A percentile compares a stretch with the other conserved stretches of the same genome.
Evolutionary conservation across 2,797 vertebrate genomes (phyloP).

Genomic region (Sebastes taczanowskii): DNA sequence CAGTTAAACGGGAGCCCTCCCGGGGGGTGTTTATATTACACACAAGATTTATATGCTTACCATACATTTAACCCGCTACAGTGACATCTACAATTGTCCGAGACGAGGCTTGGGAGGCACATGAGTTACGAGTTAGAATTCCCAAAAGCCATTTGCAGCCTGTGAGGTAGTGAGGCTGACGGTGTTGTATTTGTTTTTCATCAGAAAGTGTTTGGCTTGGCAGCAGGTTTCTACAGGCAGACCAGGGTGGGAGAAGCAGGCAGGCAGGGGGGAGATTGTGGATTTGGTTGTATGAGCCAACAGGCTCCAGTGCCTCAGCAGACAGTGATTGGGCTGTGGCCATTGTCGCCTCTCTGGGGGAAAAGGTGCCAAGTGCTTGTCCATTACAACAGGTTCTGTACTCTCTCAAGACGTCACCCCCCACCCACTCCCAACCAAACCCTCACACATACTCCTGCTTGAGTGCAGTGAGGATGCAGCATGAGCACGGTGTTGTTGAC

Average conservation of each 20-base stretch:
- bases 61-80: slow-evolving; percentile 25
- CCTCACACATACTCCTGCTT: slow-evolving; percentile 16
- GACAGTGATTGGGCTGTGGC: slow-evolving; percentile 52
- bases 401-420: slow-evolving; percentile 38
- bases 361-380: slow-evolving; percentile 69
- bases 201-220: slow-evolving; percentile 70
- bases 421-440: not conserved
- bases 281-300: slow-evolving; percentile 33
- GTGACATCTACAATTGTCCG: slow-evolving; percentile 38
- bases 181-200: slow-evolving; percentile 65
- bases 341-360: slow-evolving; percentile 38
- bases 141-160: slow-evolving; percentile 33
- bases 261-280: slow-evolving; percentile 12
- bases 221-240: slow-evolving; percentile 21
- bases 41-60: slow-evolving; percentile 15
- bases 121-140: slow-evolving; percentile 48
- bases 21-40: slow-evolving; percentile 26
- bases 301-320: slow-evolving; percentile 31
- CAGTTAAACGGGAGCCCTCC: slow-evolving; percentile 47
- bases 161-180: slow-evolving; percentile 43
- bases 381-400: slow-evolving; percentile 60
- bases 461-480: slow-evolving; percentile 47
- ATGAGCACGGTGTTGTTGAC: slow-evolving; percentile 56
- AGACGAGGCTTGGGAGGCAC: slow-evolving; percentile 14
- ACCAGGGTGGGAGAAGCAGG: slow-evolving; percentile 16